Base-by-base conservation (phyloP, 92 coral and sea anemone species). In the Epizoanthus stellaris region DNA sequence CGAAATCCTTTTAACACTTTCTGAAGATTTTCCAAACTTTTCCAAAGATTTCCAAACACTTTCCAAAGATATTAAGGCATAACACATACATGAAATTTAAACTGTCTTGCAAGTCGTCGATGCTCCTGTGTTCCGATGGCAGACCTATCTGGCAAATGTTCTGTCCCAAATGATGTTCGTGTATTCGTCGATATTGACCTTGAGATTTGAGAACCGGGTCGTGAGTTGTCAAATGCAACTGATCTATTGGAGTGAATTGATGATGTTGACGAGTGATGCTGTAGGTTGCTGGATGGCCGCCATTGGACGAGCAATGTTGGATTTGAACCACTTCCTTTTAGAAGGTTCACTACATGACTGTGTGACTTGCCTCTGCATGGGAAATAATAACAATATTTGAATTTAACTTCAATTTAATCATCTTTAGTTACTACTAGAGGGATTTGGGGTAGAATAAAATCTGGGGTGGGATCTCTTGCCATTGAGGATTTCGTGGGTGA, bases 321-420 rank as follows among this genome's bases (percentile, higher is more conserved):
- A 39, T 88, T 80, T 1, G 98, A 92, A 30, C 98, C 98, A 77
- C 98, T 94, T 47, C 98, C 98, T 85, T 90, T 94, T 36, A 94
- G 85, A 21, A 94, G 92, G 45, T 89, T 90, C 6, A 94, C 94
- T 1, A 94, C 95, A 39, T 93, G 88, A 10, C 75, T 77, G 73
- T 94, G 98, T 39, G 93, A 45, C 89, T 92, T 94, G 30, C 92
- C 94, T 81, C 98, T 94, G 82, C 3, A 62, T 75, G 16, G 15
- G 67, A 69, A 80, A 68, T 42, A 68, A 73, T n/a, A 73, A 3
- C 9, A 16, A 60, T 1, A 38, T n/a, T 21, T 23, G 17, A 7
- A 14, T 17, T n/a, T n/a, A 60, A 15, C 4, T 15, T 38, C 67
- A 52, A 30, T 30, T 52, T 52, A 52, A 52, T 13, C 15, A 52